Conservation (phyloP, 2,797 vertebrate species). For the Podargus strigoides region DNA sequence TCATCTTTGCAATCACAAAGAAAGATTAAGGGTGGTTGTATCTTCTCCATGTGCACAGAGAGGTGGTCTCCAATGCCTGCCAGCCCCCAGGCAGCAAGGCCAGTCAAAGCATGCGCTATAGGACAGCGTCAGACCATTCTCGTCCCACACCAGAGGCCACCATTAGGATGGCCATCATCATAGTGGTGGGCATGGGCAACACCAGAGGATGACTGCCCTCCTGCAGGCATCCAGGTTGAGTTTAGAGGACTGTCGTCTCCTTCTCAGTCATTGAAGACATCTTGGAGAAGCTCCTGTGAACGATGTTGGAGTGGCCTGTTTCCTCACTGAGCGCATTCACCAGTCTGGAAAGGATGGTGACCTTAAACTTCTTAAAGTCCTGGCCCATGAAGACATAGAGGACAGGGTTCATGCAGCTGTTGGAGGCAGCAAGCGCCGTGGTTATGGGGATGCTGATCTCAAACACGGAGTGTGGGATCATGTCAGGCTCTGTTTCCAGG, state of each 20-base stretch:
- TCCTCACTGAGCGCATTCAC: conserved; percentile 89
- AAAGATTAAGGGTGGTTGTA: background rate
- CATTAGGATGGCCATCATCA: background rate
- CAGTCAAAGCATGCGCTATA: background rate
- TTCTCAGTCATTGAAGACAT: conserved; percentile 71
- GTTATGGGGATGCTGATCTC: conserved; percentile 77
- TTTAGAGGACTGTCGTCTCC: conserved; percentile 70
- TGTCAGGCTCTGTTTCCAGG: conserved; percentile 68
- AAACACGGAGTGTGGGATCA: background rate
- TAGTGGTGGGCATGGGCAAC: background rate
- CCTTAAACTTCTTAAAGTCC: conserved; percentile 89
- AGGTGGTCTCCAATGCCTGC: rapidly evolving
- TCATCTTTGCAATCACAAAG: background rate
- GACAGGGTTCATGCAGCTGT: conserved; percentile 94
- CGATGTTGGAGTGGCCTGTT: conserved; percentile 70
- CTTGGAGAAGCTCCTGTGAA: conserved; percentile 86
- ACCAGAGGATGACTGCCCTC: background rate
- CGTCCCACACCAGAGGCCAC: background rate
- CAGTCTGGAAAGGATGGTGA: conserved; percentile 84
- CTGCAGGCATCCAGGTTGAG: background rate
- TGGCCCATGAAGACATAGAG: conserved; percentile 92
- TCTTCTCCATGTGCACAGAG: background rate
- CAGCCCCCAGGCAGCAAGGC: background rate
- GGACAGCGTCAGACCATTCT: background rate
- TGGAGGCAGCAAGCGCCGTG: conserved; percentile 80